Percentiles rank a stretch among this genome's conserved stretches.
Conservation (phyloP, 2,888 invertebrate genomes). For the Clepsis dumicolana region DNA sequence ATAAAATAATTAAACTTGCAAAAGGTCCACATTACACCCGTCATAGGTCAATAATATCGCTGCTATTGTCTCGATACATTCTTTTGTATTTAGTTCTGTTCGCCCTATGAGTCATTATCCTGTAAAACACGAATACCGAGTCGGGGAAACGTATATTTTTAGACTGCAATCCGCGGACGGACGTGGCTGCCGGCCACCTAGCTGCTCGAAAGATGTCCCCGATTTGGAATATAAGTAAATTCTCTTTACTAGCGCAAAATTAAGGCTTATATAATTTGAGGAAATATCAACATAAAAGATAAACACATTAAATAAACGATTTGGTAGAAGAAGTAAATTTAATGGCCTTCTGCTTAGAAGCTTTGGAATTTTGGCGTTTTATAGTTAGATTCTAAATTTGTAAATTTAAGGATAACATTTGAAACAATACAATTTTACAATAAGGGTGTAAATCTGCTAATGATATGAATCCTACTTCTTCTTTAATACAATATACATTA, state of each 20-base stretch:
- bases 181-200: slow-evolving; percentile 57
- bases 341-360: too few species aligned
- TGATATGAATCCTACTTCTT: too few species aligned
- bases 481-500: too few species aligned
- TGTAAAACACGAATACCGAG: slow-evolving; percentile 74
- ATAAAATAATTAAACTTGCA: not conserved
- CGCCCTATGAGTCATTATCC: slow-evolving; percentile 79
- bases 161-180: slow-evolving; percentile 71
- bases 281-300: not conserved
- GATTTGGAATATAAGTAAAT: slow-evolving; percentile 51
- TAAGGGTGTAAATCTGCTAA: too few species aligned
- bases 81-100: slow-evolving; percentile 60
- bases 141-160: slow-evolving; percentile 81
- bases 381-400: not conserved
- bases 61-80: slow-evolving; percentile 59
- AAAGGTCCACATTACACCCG: not conserved
- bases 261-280: not conserved
- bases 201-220: slow-evolving; percentile 53
- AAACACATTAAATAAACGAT: not conserved
- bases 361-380: too few species aligned
- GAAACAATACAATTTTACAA: not conserved
- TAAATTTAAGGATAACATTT: not conserved
- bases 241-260: slow-evolving; percentile 21
- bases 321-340: not conserved
- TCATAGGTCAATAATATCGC: slow-evolving; percentile 48